A percentile compares a stretch with the other conserved stretches of the same genome.
phyloP scores from a whole-genome alignment of 92 coral and sea anemone genomes.

The Bergia sp. region DNA sequence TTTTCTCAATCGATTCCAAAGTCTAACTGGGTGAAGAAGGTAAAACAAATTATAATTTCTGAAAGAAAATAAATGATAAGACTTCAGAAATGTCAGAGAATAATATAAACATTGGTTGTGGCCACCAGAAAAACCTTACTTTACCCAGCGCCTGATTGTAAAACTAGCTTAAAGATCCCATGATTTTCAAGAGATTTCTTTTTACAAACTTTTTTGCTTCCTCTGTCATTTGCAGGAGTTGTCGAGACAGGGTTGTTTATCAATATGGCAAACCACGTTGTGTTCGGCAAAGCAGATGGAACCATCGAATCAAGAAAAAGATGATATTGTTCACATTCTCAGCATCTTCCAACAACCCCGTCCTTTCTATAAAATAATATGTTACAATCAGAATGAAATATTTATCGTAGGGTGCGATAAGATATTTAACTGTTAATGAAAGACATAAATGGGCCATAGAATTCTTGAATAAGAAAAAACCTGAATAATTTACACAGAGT shows the following conservation, averaged over 20 bases:
- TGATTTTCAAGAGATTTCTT: neutral
- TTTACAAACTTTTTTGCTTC: neutral
- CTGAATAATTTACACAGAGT: neutral
- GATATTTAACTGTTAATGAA: neutral
- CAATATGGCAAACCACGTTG: constrained; percentile 89
- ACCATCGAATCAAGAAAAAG: constrained; percentile 58
- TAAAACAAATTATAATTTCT: too few species aligned
- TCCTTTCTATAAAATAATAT: too few species aligned
- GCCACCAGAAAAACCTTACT: too few species aligned
- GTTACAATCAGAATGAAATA: too few species aligned
- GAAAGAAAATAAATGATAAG: too few species aligned
- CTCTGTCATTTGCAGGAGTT: constrained; percentile 72
- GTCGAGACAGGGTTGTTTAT: constrained; percentile 96
- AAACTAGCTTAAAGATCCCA: neutral
- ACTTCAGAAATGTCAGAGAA: too few species aligned
- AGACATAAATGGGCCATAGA: neutral
- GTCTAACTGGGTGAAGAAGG: too few species aligned
- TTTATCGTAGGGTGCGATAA: neutral
- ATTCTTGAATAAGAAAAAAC: too few species aligned
- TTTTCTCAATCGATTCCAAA: too few species aligned
- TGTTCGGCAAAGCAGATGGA: constrained; percentile 93
- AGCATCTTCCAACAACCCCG: too few species aligned
- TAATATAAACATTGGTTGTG: too few species aligned
- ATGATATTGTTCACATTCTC: neutral
- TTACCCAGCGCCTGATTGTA: too few species aligned